Evolutionary conservation across 2,888 invertebrate genomes (phyloP).

Genomic region (Bhutanitis thaidina): DNA sequence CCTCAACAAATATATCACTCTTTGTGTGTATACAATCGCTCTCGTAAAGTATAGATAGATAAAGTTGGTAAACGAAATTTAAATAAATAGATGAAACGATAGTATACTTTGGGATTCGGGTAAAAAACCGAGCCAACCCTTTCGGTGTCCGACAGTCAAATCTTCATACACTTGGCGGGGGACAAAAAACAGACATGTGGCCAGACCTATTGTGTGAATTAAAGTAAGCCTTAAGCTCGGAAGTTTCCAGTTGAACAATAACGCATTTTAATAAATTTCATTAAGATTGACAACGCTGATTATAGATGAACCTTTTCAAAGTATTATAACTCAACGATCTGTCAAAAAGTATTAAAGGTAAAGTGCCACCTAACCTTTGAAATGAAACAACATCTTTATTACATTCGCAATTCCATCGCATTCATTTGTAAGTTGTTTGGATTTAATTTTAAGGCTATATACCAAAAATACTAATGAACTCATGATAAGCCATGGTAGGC

Average conservation of each 20-base stretch:
- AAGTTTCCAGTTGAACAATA: conserved; percentile 72
- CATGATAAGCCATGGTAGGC: too few relatives aligned
- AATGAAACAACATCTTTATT: too few relatives aligned
- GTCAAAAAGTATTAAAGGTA: too few relatives aligned
- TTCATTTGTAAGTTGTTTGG: too few relatives aligned
- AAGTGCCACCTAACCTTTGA: too few relatives aligned
- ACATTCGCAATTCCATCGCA: too few relatives aligned
- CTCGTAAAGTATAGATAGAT: too few relatives aligned
- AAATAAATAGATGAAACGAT: conserved; percentile 61
- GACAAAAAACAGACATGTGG: conserved; percentile 64
- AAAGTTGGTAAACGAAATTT: conserved; percentile 38
- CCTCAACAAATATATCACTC: too few relatives aligned
- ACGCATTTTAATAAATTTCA: conserved; percentile 73
- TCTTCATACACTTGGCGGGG: conserved; percentile 55
- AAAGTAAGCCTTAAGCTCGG: conserved; percentile 58
- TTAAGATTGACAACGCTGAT: conserved; percentile 76
- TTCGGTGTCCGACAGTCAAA: conserved; percentile 62
- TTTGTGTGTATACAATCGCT: too few relatives aligned
- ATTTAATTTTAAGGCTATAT: too few relatives aligned
- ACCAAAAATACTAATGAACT: too few relatives aligned
- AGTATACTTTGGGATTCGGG: conserved; percentile 43
- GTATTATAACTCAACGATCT: too few relatives aligned
- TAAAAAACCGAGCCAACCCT: conserved; percentile 67
- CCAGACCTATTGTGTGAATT: conserved; percentile 60
- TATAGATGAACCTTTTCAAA: conserved; percentile 29